Evolutionary conservation across 1,140 invertebrate genomes (phyloP), one percentile per base, ranked within the genome.

Genomic region (Melanaphis sacchari): DNA sequence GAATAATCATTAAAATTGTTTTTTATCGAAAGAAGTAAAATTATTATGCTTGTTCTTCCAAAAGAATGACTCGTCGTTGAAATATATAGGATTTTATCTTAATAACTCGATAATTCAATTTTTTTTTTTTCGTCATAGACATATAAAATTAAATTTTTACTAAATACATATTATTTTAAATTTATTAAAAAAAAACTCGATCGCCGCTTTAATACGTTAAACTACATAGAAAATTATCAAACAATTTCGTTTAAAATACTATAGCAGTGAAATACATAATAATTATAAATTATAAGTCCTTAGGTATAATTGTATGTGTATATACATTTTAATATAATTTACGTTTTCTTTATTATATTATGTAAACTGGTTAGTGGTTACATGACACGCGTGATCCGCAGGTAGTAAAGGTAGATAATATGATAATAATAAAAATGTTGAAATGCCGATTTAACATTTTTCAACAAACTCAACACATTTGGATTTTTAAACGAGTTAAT

Each of bases 391-490:
- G 59, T 76, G n/a, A 76, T 36, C 59, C 15, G 5, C 59, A n/a
- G 15, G 31, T n/a, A 76, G 31, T 76, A 76, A 76, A 66, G 59
- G 59, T 66, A 76, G 59, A 18, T 76, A n/a, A 46, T 59, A 59
- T 31, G 11, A 76, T 76, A 6, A n/a, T n/a, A 76, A 76, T 76
- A 76, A 76, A 76, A 76, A 76, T 76, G 59, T 76, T 76, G 59
- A 76, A 76, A 76, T 76, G 59, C 59, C 59, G 59, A 76, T 76
- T 76, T 76, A 76, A 76, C 59, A 76, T 76, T 76, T 76, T 76
- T 76, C 5, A 76, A n/a, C 59, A 18, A 76, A 76, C 31, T 76
- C n/a, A 76, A 76, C 31, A 76, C 59, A 76, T 76, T 76, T 76
- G 59, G 59, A 76, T 76, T 76, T 76, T 76, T n/a, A 76, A 76